Base-by-base conservation (phyloP, 2,888 invertebrate species). In the Bombylius discolor region DNA sequence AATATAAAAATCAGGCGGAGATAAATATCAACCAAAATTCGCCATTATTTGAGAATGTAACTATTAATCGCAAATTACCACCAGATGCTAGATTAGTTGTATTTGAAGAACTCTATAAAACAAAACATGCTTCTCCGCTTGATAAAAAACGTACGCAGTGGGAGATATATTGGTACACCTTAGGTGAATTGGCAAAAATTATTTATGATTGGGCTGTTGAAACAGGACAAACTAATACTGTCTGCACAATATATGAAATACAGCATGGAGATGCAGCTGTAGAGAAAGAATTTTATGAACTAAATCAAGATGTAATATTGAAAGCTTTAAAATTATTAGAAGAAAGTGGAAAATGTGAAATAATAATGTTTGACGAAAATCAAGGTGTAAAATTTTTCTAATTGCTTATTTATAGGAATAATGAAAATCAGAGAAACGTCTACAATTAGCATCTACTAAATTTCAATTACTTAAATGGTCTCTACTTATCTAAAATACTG, bases 311-410 rank as follows among this genome's bases (percentile, higher is more conserved):
- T 65, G 81, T 98, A 50, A 74, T 99, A 42, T 68, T 90, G 7
- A 88, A 88, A 73, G 88, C 88, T 0, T 74, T 99, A 52, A 81
- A 81, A 63, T 74, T 81, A 9, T 73, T 99, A 58, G 89, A 96
- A 75, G 70, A 76, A 5, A 82, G 86, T 64, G 84, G 87, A 34
- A 90, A 86, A 71, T 97, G 96, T 63, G 96, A 96, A 76, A 66
- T 99, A 50, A 93, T 98, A 63, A 79, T 86, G 61, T 84, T 88
- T 65, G 92, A 92, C 67, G 90, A 88, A 59, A 84, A 80, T 68
- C 89, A 91, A 72, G 98, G 98, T 50, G 96, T 98, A 11, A 99
- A 99, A 75, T 99, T 99, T 77, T 93, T 97, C 72, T 95, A 78
- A 77, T 23, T 23, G 2, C 23, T 23, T 23, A 23, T 23, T 23